phyloP scores from a whole-genome alignment of 2,113 vertebrate species.

The Amphiprion ocellaris region DNA sequence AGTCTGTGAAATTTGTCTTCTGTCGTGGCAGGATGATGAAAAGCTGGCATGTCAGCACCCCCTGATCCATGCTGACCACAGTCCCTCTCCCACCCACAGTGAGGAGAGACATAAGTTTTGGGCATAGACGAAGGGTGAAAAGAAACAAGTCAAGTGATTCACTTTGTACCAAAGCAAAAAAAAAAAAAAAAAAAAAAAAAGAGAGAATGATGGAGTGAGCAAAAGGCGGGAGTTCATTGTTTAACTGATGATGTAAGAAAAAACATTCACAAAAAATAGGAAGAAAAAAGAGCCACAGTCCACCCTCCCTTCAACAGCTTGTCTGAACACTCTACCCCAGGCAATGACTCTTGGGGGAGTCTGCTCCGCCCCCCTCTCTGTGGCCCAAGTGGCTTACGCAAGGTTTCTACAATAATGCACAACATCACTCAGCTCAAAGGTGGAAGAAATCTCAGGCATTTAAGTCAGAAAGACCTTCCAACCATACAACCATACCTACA shows the following conservation, averaged over 20 bases:
- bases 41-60: constrained; percentile 69
- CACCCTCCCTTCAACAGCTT: constrained; percentile 57
- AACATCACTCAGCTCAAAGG: constrained; percentile 69
- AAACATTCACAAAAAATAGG: constrained; percentile 6
- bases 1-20: constrained; percentile 66
- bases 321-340: constrained; percentile 54
- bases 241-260: constrained; percentile 49
- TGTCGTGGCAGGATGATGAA: constrained; percentile 59
- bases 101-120: constrained; percentile 10
- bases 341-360: constrained; percentile 56
- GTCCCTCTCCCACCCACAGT: constrained; percentile 19
- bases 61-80: constrained; percentile 51
- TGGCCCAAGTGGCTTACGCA: constrained; percentile 57
- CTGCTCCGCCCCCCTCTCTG: constrained; percentile 45
- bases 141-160: constrained; percentile 30
- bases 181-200: constrained; percentile 15
- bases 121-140: not conserved
- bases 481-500: constrained; percentile 13
- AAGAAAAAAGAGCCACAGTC: constrained; percentile 12
- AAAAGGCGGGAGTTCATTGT: constrained; percentile 16
- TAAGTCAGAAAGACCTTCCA: constrained; percentile 14
- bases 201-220: constrained; percentile 2
- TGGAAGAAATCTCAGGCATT: constrained; percentile 47
- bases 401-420: constrained; percentile 66
- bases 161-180: constrained; percentile 5